A percentile compares a stretch with the other conserved stretches of the same genome.
phyloP scores from a whole-genome alignment of 2,797 vertebrate genomes.

The Diglossa cyanea region DNA sequence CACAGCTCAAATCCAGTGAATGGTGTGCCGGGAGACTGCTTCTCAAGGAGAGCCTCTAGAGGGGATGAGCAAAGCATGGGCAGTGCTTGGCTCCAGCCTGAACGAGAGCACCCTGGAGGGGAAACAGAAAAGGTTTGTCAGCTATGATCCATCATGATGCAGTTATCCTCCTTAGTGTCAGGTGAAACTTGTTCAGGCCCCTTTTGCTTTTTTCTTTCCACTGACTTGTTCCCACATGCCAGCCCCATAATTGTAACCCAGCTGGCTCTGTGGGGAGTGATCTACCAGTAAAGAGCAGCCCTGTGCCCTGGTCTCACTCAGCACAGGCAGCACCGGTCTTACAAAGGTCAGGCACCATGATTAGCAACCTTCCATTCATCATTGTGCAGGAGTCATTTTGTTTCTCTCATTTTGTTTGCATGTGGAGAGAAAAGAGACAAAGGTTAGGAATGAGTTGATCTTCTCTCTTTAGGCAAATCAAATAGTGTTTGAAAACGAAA shows the following conservation, averaged over 20 bases:
- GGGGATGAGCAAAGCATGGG: rapidly evolving
- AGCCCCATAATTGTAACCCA: rapidly evolving
- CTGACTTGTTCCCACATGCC: background rate
- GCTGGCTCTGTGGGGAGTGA: rapidly evolving
- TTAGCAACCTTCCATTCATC: background rate
- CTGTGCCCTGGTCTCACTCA: rapidly evolving
- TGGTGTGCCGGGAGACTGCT: background rate
- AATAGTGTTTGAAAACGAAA: background rate
- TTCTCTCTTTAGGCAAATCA: background rate
- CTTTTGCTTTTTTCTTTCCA: background rate
- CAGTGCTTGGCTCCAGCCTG: background rate
- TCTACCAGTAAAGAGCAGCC: background rate
- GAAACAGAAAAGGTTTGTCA: rapidly evolving
- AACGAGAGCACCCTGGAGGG: background rate
- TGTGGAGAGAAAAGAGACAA: background rate
- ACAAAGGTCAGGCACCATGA: background rate
- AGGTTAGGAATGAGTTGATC: rapidly evolving
- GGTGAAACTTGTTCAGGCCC: background rate
- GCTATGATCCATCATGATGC: background rate
- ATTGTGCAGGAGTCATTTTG: background rate
- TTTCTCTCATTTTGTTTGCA: background rate
- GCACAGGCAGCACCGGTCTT: rapidly evolving
- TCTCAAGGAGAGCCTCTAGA: background rate
- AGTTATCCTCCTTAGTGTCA: background rate
- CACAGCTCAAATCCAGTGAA: background rate